These are phyloP conservation scores for Aspidiotus rigidus DNA, from an alignment of 2,888 invertebrate species.

Conservation along the genomic window DNA sequence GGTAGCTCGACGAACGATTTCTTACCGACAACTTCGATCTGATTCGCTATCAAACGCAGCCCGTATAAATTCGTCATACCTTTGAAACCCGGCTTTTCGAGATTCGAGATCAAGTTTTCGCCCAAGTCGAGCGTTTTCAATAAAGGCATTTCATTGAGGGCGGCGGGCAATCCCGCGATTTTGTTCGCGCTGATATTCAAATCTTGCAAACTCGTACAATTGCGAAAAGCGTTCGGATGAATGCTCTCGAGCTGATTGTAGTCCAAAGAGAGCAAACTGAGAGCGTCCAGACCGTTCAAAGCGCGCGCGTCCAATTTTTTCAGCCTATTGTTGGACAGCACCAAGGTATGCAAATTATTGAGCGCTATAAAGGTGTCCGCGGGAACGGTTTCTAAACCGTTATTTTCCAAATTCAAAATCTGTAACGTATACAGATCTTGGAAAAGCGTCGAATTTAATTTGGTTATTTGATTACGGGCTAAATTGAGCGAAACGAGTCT, in stretches of 20 bases:
- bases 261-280: constrained; percentile 74
- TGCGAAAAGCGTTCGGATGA: constrained; percentile 78
- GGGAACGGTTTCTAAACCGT: constrained; percentile 70
- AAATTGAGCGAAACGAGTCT: constrained; percentile 77
- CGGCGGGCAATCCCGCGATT: constrained; percentile 67
- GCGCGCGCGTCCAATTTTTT: constrained; percentile 76
- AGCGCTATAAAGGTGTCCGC: constrained; percentile 82
- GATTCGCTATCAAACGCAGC: constrained; percentile 79
- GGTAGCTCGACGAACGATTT: constrained; percentile 70
- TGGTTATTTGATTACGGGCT: constrained; percentile 72
- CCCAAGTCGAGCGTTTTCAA: constrained; percentile 81
- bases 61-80: constrained; percentile 79
- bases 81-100: constrained; percentile 73
- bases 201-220: constrained; percentile 83
- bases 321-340: constrained; percentile 76
- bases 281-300: constrained; percentile 75
- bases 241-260: constrained; percentile 74
- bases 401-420: constrained; percentile 74
- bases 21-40: constrained; percentile 69
- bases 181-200: constrained; percentile 81
- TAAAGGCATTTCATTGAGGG: constrained; percentile 73
- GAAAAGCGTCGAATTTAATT: constrained; percentile 73
- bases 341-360: constrained; percentile 82
- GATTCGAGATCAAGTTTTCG: constrained; percentile 72
- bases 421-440: constrained; percentile 76